Evolutionary conservation across 2,113 vertebrate species (phyloP), one percentile per base, ranked within the genome.

Genomic region (Hippocampus comes): DNA sequence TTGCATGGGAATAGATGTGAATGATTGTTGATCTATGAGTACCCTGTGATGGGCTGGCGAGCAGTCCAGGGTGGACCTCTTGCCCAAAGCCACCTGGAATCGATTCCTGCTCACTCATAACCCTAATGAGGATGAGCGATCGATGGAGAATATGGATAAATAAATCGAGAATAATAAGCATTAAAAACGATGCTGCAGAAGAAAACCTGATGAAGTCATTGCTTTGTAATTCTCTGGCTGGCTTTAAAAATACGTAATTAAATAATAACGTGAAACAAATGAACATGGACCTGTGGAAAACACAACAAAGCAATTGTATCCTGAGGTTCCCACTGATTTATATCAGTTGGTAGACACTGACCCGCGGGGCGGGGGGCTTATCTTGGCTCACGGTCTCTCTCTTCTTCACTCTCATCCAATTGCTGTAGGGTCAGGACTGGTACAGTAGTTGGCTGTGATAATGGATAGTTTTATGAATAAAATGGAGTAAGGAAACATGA

Each of bases 291-390:
- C 42, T 79, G 75, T 78, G 57, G 46, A 59, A 76, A 83, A 77
- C 80, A 81, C 76, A 85, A 87, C 79, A 86, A 86, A 82, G 80
- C 70, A 86, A 71, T 74, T 70, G 86, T 77, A 75, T 85, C 87
- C 84, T 23, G 73, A 57, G 78, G 87, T 87, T 82, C 76, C 82
- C 81, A 86, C 83, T 88, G 88, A 91, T 91, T 86, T 79, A 74
- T 88, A 89, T 91, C 90, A 86, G 84, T 76, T 83, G 82, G 69
- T 85, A 80, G 86, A 90, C 90, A 79, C 82, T 88, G 84, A 86
- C 86, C 90, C 78, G 84, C 78, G 56, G 88, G 78, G n/a, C n/a
- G n/a, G 73, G 69, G 74, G 81, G 88, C 80, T 91, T 91, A 88
- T 89, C 88, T 87, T 66, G 76, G 82, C 84, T 87, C 82, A 74